These are phyloP conservation scores for Periophthalmus modestus DNA, from an alignment of 2,113 vertebrate species.

Conservation along the genomic window DNA sequence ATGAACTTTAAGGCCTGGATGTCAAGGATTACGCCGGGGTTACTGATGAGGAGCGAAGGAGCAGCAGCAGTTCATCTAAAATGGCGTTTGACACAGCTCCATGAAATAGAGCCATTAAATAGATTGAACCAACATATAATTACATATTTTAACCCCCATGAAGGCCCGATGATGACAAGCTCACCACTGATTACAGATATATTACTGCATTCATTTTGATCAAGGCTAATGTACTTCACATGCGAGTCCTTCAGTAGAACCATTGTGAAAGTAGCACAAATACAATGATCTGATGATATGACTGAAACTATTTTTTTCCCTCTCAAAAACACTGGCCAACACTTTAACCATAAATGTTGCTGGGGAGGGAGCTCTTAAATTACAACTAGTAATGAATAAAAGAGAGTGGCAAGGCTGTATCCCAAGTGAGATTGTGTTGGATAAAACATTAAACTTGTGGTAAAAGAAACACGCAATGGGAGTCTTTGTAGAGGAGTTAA, in stretches of 20 bases:
- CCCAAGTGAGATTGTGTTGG: neutral
- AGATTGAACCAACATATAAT: neutral
- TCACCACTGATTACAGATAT: neutral
- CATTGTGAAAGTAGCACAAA: neutral
- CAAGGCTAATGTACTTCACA: neutral
- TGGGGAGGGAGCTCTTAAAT: conserved; percentile 10
- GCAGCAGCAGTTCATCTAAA: neutral
- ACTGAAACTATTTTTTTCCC: neutral
- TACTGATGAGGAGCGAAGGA: neutral
- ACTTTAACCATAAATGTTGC: neutral
- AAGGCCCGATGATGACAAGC: neutral
- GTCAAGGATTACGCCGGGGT: neutral
- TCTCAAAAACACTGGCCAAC: neutral
- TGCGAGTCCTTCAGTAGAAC: neutral
- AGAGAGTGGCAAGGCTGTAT: neutral
- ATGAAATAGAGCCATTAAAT: neutral
- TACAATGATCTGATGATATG: neutral
- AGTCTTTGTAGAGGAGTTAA: neutral
- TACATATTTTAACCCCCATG: neutral
- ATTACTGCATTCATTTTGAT: neutral
- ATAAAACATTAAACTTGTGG: too few relatives aligned
- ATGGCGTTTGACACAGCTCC: neutral
- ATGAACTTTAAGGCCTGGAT: conserved; percentile 14
- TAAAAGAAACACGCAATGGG: conserved; percentile 37
- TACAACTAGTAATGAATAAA: neutral